A percentile compares a stretch with the other conserved stretches of the same genome.
These are phyloP conservation scores for Drosophila rellima DNA, from an alignment of 2,888 invertebrate species.

Conservation along the genomic window DNA sequence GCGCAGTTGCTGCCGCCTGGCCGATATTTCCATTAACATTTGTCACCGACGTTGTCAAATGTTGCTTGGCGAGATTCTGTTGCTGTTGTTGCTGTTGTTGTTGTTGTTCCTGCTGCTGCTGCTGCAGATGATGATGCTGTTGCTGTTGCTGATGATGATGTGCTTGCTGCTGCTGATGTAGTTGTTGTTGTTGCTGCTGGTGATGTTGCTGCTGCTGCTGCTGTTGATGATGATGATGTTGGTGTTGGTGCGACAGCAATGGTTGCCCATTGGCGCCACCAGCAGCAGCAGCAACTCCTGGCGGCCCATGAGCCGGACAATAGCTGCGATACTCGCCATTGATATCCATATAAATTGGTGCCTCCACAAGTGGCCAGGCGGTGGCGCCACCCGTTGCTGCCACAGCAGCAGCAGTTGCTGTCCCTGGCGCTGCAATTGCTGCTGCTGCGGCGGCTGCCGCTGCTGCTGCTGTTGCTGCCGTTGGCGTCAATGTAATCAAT, in stretches of 20 bases:
- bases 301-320: conserved; percentile 85
- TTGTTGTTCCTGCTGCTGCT: conserved; percentile 30
- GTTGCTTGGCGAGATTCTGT: conserved; percentile 55
- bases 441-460: conserved; percentile 58
- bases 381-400: conserved; percentile 79
- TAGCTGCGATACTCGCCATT: conserved; percentile 87
- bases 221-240: conserved; percentile 39
- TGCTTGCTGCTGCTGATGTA: conserved; percentile 25
- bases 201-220: conserved; percentile 44
- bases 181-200: conserved; percentile 41
- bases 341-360: conserved; percentile 88
- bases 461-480: conserved; percentile 63
- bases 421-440: conserved; percentile 55
- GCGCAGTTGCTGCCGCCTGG: conserved; percentile 58
- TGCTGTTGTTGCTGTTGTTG: conserved; percentile 35
- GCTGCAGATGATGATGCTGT: conserved; percentile 30
- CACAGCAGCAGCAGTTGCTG: conserved; percentile 44
- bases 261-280: conserved; percentile 60
- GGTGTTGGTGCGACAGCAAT: conserved; percentile 26
- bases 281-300: conserved; percentile 60
- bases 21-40: conserved; percentile 73
- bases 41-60: conserved; percentile 62
- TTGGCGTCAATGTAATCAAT: conserved; percentile 85
- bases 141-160: conserved; percentile 37
- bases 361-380: conserved; percentile 86